Percentiles rank a stretch among this genome's conserved stretches.
Evolutionary conservation across 92 coral and sea anemone genomes (phyloP).

Genomic region (Paragorgia papillata): DNA sequence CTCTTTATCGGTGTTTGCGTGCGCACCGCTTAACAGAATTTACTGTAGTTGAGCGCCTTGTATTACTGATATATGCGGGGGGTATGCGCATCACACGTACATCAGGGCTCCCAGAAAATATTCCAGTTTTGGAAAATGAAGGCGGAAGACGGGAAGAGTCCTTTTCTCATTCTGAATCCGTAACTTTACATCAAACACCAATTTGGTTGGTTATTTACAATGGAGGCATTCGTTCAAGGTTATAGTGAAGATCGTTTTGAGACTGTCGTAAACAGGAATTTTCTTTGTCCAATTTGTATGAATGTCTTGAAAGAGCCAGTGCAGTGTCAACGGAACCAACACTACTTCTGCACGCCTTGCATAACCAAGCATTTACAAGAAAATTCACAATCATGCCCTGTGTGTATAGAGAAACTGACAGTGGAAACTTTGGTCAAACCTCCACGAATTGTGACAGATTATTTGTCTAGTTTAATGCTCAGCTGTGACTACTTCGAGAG

Average conservation of each 20-base stretch:
- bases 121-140: too few relatives aligned
- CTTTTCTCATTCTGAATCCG: too few relatives aligned
- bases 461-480: neutral
- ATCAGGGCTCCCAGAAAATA: too few relatives aligned
- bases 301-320: slow-evolving; percentile 21
- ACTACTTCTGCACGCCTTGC: neutral
- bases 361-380: neutral
- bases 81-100: too few relatives aligned
- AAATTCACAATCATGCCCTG: neutral
- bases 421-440: neutral
- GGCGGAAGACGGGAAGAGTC: too few relatives aligned
- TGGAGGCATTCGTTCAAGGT: too few relatives aligned
- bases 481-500: neutral
- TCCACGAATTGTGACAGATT: slow-evolving; percentile 9
- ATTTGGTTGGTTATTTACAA: too few relatives aligned
- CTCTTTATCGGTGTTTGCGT: too few relatives aligned
- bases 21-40: too few relatives aligned
- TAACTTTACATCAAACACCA: too few relatives aligned
- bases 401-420: slow-evolving; percentile 4
- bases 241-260: slow-evolving; percentile 2
- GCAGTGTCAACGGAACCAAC: slow-evolving; percentile 9
- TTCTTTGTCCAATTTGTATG: slow-evolving; percentile 1
- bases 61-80: too few relatives aligned
- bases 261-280: neutral
- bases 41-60: too few relatives aligned